Base-by-base conservation (phyloP, 2,888 invertebrate species). In the Bellardia bayeri region DNA sequence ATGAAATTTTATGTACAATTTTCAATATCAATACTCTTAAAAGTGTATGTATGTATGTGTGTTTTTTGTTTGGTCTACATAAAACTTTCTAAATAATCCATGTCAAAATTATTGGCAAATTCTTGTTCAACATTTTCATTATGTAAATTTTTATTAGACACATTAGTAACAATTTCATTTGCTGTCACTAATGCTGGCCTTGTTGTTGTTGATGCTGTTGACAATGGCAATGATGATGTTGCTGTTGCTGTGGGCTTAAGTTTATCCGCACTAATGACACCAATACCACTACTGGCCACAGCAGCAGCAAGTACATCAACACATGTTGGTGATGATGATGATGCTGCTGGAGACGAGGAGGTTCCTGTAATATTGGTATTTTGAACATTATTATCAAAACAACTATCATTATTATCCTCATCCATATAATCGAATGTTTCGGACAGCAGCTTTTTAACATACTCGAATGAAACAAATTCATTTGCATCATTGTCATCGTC, bases 401-500 rank as follows among this genome's bases (percentile, higher is more conserved):
- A 75, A 49, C 74, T 80, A 30, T 40, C 75, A 69, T 74, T 71
- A 51, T 71, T 68, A 14, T 74, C 88, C 68, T 87, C 84, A 68
- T 88, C 90, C 89, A 90, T 89, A 76, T 90, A 89, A 54, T 92
- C 93, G 85, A 92, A 92, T 72, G 91, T 91, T 89, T 93, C 93
- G 66, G 92, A 91, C 33, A 94, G 90, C 89, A 94, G 91, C 90
- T 93, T 94, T 90, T 93, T 93, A 89, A 94, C 94, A 89, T 93
- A 94, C 87, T 94, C 94, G 88, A 94, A 94, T 81, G 94, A 94
- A 76, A 94, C 93, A 89, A 91, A 94, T 88, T 94, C 94, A 82
- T 91, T 89, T 90, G 86, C 13, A 82, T 78, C 75, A 54, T 40
- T 64, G 89, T 85, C 51, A 64, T 33, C 30, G 61, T 54, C 82